Conservation (phyloP, 2,888 invertebrate genomes). For the Cheilosia variabilis region DNA sequence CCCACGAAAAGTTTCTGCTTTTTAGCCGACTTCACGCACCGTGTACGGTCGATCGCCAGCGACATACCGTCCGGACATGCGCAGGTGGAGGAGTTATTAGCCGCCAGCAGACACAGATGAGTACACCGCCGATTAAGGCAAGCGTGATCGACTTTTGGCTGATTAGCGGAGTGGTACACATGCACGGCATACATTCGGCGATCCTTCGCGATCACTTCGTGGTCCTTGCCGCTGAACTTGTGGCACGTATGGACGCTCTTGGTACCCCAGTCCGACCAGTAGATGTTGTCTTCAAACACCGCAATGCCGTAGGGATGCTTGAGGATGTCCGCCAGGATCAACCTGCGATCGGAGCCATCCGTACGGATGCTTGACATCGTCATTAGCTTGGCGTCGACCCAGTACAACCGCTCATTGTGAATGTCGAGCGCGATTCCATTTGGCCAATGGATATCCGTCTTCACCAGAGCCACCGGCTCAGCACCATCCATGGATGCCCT, state of each 20-base stretch:
- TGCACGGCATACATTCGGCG: slow-evolving; percentile 86
- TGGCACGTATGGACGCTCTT: slow-evolving; percentile 90
- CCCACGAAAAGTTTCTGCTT: slow-evolving; percentile 84
- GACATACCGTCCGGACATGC: slow-evolving; percentile 91
- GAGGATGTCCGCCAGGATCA: slow-evolving; percentile 86
- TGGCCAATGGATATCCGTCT: slow-evolving; percentile 89
- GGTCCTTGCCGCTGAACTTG: slow-evolving; percentile 90
- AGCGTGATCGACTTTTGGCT: slow-evolving; percentile 85
- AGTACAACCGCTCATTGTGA: slow-evolving; percentile 91
- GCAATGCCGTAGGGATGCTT: slow-evolving; percentile 93
- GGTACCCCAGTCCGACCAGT: slow-evolving; percentile 95
- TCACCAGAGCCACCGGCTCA: slow-evolving; percentile 86
- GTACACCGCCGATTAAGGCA: slow-evolving; percentile 88
- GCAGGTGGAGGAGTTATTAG: slow-evolving; percentile 86
- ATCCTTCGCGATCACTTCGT: slow-evolving; percentile 85
- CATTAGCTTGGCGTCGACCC: slow-evolving; percentile 91
- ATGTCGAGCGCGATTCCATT: slow-evolving; percentile 94
- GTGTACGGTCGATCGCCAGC: slow-evolving; percentile 85
- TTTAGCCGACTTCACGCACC: slow-evolving; percentile 85
- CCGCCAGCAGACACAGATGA: slow-evolving; percentile 90
- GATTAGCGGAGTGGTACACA: slow-evolving; percentile 89
- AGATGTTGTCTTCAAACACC: slow-evolving; percentile 94
- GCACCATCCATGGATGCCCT: slow-evolving; percentile 94
- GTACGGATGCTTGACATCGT: slow-evolving; percentile 87
- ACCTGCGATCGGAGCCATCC: slow-evolving; percentile 88